Percentiles rank a stretch among this genome's conserved stretches.
phyloP scores from a whole-genome alignment of 2,797 vertebrate genomes.

The Poeciliopsis turneri region DNA sequence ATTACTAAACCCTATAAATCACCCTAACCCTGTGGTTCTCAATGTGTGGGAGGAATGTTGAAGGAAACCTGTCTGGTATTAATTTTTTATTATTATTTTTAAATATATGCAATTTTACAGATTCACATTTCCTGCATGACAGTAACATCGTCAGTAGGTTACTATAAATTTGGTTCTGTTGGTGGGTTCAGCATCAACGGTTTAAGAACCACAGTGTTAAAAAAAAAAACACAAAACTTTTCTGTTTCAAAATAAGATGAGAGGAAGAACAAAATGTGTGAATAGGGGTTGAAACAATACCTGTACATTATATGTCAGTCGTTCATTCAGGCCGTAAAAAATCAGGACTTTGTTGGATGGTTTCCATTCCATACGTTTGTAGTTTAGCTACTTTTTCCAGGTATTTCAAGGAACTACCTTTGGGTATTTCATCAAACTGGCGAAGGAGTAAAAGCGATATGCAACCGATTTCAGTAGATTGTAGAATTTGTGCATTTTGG shows the following conservation, averaged over 20 bases:
- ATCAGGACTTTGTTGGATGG: neutral
- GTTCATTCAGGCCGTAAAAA: neutral
- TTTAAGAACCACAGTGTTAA: neutral
- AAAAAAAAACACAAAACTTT: neutral
- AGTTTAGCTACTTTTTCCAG: neutral
- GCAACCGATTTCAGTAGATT: neutral
- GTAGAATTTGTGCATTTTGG: neutral
- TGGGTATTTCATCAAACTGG: neutral
- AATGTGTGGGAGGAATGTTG: neutral
- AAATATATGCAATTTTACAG: neutral
- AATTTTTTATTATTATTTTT: neutral
- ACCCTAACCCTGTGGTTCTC: constrained; percentile 27
- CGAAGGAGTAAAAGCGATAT: neutral
- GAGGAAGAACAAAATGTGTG: neutral
- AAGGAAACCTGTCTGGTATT: neutral
- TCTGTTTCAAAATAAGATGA: neutral
- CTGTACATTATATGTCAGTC: neutral
- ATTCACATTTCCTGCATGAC: neutral
- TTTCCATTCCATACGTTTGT: neutral
- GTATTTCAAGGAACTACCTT: neutral
- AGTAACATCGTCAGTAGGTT: neutral
- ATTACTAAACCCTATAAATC: neutral
- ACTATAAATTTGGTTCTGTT: neutral
- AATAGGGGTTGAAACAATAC: neutral
- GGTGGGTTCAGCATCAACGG: neutral